phyloP scores from a whole-genome alignment of 2,888 invertebrate genomes.

The Noctuana brunneofusca region DNA sequence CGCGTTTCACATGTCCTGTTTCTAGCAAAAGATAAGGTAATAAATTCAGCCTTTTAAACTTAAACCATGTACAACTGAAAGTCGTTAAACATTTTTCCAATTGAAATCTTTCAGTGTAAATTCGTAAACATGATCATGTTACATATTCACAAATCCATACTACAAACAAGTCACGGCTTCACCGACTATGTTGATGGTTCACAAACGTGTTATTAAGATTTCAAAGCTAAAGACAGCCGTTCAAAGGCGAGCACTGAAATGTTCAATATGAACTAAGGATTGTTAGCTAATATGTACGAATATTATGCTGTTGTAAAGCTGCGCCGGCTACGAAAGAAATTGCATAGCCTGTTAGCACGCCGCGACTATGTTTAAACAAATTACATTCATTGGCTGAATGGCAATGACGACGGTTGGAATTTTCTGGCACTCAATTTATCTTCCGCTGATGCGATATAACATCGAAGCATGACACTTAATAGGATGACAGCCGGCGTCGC shows the following conservation, averaged over 20 bases:
- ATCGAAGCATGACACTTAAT: constrained; percentile 13
- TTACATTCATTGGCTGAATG: constrained; percentile 58
- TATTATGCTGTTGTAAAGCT: constrained; percentile 42
- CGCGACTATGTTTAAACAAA: constrained; percentile 50
- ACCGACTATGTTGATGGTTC: constrained; percentile 53
- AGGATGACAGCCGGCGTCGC: constrained; percentile 6
- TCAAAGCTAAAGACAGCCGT: constrained; percentile 55
- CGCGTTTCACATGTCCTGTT: neutral
- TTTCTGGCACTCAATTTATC: constrained; percentile 44
- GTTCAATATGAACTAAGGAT: constrained; percentile 48
- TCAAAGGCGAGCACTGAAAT: constrained; percentile 43
- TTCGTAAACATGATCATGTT: no score
- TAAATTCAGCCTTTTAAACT: no score
- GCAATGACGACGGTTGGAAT: constrained; percentile 58
- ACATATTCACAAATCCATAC: constrained; percentile 56
- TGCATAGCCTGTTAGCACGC: constrained; percentile 44
- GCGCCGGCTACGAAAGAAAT: constrained; percentile 42
- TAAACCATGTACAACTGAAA: no score
- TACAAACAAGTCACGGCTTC: constrained; percentile 46
- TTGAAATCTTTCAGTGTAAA: no score
- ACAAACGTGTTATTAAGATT: constrained; percentile 63
- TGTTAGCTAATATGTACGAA: constrained; percentile 39
- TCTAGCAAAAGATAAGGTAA: no score
- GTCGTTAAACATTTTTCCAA: no score
- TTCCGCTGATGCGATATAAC: constrained; percentile 41